Conservation (phyloP, 2,113 vertebrate species). For the Oreotrochilus melanogaster region DNA sequence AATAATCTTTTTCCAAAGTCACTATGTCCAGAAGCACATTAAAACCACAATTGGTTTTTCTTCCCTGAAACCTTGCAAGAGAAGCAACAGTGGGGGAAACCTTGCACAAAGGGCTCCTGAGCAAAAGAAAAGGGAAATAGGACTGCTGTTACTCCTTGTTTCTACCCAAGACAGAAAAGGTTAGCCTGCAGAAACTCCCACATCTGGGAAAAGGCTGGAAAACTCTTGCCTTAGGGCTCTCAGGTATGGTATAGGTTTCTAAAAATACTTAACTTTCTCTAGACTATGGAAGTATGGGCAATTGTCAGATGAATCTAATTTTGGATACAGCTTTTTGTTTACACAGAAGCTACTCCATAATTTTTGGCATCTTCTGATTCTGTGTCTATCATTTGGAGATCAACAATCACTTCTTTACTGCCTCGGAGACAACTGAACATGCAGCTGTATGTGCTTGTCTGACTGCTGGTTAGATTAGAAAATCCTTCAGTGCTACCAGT, state of each 20-base stretch:
- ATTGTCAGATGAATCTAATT: background rate
- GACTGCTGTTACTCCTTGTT: background rate
- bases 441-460: background rate
- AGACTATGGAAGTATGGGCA: background rate
- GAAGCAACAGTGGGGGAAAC: background rate
- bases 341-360: background rate
- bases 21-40: background rate
- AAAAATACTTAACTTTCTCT: background rate
- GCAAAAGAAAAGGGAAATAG: background rate
- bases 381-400: background rate
- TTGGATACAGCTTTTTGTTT: background rate
- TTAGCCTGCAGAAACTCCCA: background rate
- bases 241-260: background rate
- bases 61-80: background rate
- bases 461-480: background rate
- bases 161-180: background rate
- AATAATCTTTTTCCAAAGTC: background rate
- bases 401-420: background rate
- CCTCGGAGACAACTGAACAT: background rate
- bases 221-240: background rate
- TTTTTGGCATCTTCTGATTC: background rate
- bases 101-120: background rate
- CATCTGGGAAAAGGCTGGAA: background rate
- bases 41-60: background rate
- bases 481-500: background rate